Base-by-base conservation (phyloP, 2,113 vertebrate species). In the Lepisosteus osseus region DNA sequence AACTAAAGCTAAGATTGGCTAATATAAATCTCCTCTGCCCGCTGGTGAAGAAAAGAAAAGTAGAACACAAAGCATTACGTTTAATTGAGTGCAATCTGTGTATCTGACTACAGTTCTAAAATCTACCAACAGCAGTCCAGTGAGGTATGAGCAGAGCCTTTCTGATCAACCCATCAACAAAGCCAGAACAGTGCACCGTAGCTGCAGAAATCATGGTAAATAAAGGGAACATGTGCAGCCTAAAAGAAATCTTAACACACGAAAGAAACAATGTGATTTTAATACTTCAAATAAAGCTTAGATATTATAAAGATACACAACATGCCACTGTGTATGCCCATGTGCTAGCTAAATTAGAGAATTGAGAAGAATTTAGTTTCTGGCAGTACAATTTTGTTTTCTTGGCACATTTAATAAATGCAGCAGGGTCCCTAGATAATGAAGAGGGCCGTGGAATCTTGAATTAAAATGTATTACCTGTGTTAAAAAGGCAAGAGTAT, bases 401-500 rank as follows among this genome's bases (percentile, higher is more conserved):
- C 29, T 29, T 29, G 17, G 8, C 41, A 65, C 11, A 9, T 65
- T 65, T 29, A 29, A 29, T 29, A 7, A 65, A 59, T 13, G n/a
- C 57, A 59, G 57, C 57, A 59, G 57, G 29, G 5, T 59, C 1
- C 2, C 12, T 15, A 59, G 4, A 13, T 59, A 2, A 6, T 15
- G 9, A 14, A 2, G 5, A n/a, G 4, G 12, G 1, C 14, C 5
- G 12, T 59, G 5, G 5, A 59, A 59, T 3, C 3, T 5, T 29
- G 29, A 1, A 29, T 29, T 29, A 29, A 29, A 29, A 29, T 1
- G 9, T 59, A 77, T 71, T 80, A 97, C 96, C 84, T 97, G 96
- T 68, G 95, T 97, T 78, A 97, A 92, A 85, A 93, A 97, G 75
- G 96, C 96, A 86, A 96, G 88, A 67, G 93, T 94, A 85, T 95